A percentile compares a stretch with the other conserved stretches of the same genome.
Evolutionary conservation across 2,113 vertebrate genomes (phyloP).

Genomic region (Jaculus jaculus): DNA sequence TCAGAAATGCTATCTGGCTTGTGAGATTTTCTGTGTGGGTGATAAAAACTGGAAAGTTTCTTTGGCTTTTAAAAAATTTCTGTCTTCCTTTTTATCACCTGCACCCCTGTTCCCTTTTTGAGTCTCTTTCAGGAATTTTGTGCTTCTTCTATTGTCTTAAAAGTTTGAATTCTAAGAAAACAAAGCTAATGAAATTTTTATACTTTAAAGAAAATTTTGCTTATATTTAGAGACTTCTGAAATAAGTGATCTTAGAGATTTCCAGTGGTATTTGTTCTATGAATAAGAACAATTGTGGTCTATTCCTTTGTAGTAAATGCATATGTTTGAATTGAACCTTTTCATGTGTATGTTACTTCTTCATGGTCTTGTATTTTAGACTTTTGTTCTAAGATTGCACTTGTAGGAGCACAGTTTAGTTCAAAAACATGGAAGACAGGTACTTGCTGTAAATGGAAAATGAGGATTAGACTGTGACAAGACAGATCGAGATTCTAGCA

Average conservation of each 20-base stretch:
- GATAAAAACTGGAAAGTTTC: not conserved
- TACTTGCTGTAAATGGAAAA: conserved; percentile 4
- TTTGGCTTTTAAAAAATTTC: not conserved
- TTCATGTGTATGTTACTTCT: not conserved
- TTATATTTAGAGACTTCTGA: conserved; percentile 23
- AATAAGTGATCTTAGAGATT: conserved; percentile 1
- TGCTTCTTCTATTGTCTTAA: not conserved
- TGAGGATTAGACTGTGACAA: not conserved
- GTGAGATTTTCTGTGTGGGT: not conserved
- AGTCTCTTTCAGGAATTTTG: not conserved
- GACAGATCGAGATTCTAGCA: not conserved
- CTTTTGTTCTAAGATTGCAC: not conserved
- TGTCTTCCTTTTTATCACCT: not conserved
- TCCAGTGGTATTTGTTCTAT: not conserved
- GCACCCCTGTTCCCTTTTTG: not conserved
- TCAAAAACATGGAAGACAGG: not conserved
- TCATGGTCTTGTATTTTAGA: not conserved
- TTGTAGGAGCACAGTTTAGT: not conserved
- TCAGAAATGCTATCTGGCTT: conserved; percentile 9
- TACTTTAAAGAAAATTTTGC: not conserved
- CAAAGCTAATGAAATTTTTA: not conserved
- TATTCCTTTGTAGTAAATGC: not conserved
- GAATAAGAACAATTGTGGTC: not conserved
- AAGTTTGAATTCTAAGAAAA: conserved; percentile 36
- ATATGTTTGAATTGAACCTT: conserved; percentile 30